Percentiles rank a stretch among this genome's conserved stretches.
These are phyloP conservation scores for Mesorhabditis spiculigera DNA, from an alignment of 2,888 invertebrate species.

Conservation along the genomic window DNA sequence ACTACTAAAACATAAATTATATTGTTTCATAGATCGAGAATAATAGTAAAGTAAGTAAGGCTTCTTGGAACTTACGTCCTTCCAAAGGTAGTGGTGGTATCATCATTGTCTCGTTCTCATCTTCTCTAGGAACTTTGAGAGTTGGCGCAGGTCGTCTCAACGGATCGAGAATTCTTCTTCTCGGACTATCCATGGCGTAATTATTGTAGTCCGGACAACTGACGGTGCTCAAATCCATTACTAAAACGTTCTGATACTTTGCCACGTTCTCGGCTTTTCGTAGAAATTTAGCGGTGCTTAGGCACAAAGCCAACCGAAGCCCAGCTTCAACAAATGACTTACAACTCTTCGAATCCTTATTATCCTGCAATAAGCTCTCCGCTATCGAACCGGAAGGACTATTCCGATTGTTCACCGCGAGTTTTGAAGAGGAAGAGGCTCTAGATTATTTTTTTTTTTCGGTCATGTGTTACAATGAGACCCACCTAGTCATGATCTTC, in stretches of 20 bases:
- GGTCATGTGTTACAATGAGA: too few species aligned
- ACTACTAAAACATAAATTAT: background rate
- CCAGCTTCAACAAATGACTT: too few species aligned
- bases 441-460: background rate
- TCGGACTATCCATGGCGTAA: background rate
- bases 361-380: background rate
- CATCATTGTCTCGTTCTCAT: background rate
- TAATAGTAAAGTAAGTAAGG: background rate
- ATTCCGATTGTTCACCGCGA: background rate
- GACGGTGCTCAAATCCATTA: background rate
- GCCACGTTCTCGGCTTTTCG: too few species aligned
- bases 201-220: background rate
- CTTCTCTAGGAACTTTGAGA: conserved; percentile 1
- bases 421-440: background rate
- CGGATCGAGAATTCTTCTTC: conserved; percentile 1
- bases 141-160: background rate
- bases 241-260: too few species aligned
- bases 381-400: background rate
- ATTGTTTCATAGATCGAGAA: too few species aligned
- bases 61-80: background rate
- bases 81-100: conserved; percentile 2
- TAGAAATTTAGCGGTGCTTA: too few species aligned
- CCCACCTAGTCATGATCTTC: background rate
- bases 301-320: too few species aligned
- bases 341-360: background rate